These are phyloP conservation scores for Rhimphoctona megacephalus DNA, from an alignment of 2,888 invertebrate genomes.

Conservation along the genomic window DNA sequence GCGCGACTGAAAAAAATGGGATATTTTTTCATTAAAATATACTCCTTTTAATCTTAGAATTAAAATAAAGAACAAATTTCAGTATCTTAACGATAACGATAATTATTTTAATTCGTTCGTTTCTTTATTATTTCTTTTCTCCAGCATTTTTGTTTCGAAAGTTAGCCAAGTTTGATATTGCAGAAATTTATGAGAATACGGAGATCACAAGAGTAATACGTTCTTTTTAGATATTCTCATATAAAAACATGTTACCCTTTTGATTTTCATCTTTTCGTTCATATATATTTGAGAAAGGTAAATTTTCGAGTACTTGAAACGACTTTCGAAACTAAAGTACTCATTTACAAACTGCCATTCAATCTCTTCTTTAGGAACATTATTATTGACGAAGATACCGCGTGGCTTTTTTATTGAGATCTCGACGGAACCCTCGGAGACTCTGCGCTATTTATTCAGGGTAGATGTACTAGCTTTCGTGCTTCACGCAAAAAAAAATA, in stretches of 20 bases:
- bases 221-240: background rate
- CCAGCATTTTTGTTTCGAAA: slow-evolving; percentile 17
- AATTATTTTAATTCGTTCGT: slow-evolving; percentile 40
- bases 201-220: background rate
- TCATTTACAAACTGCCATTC: slow-evolving; percentile 45
- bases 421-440: slow-evolving; percentile 53
- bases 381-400: slow-evolving; percentile 69
- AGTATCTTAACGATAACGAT: slow-evolving; percentile 52
- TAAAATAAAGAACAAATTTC: slow-evolving; percentile 33
- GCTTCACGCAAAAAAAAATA: background rate
- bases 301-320: background rate
- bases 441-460: slow-evolving; percentile 22
- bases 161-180: background rate
- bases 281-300: background rate
- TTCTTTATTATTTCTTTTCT: slow-evolving; percentile 15
- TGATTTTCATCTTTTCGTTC: background rate
- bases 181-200: background rate
- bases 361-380: slow-evolving; percentile 73
- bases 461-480: slow-evolving; percentile 14
- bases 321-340: slow-evolving; percentile 41
- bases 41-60: slow-evolving; percentile 28
- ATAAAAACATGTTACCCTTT: background rate
- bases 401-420: slow-evolving; percentile 60
- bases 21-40: slow-evolving; percentile 19
- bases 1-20: slow-evolving; percentile 24